Conservation (phyloP, 2,797 vertebrate genomes). For the Agapornis canus region DNA sequence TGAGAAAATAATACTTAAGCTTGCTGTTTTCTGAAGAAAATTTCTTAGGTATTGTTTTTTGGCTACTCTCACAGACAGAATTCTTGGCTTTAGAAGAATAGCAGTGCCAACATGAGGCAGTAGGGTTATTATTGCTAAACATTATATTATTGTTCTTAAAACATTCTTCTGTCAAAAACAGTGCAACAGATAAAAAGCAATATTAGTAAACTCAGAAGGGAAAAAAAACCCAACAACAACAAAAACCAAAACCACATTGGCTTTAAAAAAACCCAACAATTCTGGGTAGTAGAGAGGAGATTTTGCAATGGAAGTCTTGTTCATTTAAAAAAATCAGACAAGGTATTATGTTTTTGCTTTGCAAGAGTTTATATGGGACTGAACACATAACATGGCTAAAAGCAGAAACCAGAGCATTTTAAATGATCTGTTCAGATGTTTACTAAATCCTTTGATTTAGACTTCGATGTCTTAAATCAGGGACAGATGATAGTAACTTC, state of each 20-base stretch:
- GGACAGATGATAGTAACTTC: background rate
- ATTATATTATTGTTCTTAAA: background rate
- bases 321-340: background rate
- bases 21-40: background rate
- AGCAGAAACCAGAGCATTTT: background rate
- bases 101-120: background rate
- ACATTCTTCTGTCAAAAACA: background rate
- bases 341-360: background rate
- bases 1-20: background rate
- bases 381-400: background rate
- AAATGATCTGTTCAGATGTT: background rate
- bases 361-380: background rate
- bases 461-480: background rate
- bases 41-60: background rate
- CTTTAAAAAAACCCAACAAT: background rate
- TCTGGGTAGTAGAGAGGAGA: background rate
- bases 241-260: background rate
- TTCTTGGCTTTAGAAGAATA: background rate
- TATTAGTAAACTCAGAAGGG: background rate
- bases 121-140: background rate
- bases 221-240: background rate
- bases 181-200: background rate
- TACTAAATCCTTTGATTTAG: background rate
- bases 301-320: background rate
- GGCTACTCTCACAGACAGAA: background rate